Evolutionary conservation across 2,113 vertebrate genomes (phyloP).

Genomic region (Orycteropus afer): DNA sequence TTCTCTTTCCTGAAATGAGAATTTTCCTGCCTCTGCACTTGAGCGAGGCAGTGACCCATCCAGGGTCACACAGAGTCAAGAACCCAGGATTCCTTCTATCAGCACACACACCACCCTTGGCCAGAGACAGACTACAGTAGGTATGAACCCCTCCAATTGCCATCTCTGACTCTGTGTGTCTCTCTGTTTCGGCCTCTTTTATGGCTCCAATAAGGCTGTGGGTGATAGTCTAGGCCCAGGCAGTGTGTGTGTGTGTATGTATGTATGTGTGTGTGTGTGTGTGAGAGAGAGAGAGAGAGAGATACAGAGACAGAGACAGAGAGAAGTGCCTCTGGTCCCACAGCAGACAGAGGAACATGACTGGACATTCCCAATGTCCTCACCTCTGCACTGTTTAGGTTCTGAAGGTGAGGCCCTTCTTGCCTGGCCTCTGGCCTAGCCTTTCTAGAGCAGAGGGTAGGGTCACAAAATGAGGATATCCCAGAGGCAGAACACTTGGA

Average conservation of each 20-base stretch:
- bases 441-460: not conserved
- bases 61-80: no score
- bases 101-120: not conserved
- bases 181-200: no score
- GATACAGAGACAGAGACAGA: no score
- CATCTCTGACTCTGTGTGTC: not conserved
- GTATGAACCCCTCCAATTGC: not conserved
- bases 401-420: not conserved
- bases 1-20: not conserved
- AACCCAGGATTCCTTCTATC: not conserved
- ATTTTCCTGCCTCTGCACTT: not conserved
- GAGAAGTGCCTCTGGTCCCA: not conserved
- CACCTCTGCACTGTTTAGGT: not conserved
- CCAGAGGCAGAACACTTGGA: not conserved
- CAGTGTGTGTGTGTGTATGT: not conserved
- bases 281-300: not conserved
- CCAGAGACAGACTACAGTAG: not conserved
- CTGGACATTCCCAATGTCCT: not conserved
- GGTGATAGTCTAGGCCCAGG: not conserved
- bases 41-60: no score
- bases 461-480: not conserved
- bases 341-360: not conserved
- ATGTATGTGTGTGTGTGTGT: not conserved
- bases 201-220: not conserved
- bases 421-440: not conserved